Evolutionary conservation across 2,888 invertebrate species (phyloP), one percentile per base, ranked within the genome.

Genomic region (Hylaea fasciaria): DNA sequence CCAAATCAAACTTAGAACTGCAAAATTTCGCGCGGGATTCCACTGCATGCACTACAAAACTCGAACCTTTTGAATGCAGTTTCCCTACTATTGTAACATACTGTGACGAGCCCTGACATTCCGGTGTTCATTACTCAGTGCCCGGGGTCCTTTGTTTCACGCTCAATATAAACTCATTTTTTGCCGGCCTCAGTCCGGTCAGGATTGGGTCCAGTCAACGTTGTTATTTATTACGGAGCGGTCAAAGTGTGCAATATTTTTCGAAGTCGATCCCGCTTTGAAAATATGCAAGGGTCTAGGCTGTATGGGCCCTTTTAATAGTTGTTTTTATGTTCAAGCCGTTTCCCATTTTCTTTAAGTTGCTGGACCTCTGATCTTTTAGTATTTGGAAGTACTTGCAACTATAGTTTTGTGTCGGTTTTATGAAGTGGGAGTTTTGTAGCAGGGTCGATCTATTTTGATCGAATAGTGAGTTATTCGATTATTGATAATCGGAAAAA

Each of bases 131-230:
- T 71, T 71, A 71, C 62, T 70, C 70, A 66, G 55, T 54, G 55
- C 52, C 58, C 53, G 54, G 54, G 58, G 52, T 49, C 66, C 65
- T 68, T 69, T 71, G 70, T 70, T 70, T 65, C 68, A 68, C 62
- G 66, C 62, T 60, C 68, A 67, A 69, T 70, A 71, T 69, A 63
- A 70, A 70, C 67, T 64, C 63, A 66, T 71, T 70, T 71, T 70
- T 71, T 69, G 64, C 59, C 40, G 49, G 14, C 52, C 46, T 47
- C 44, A 49, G 32, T 54, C 47, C 54, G 61, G 58, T 47, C 57
- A 50, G 64, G 62, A 67, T 63, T 65, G 64, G 61, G 58, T 64
- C 49, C 58, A 64, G 70, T 68, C 70, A 68, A 65, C 69, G 60
- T 64, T 49, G 65, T 69, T 67, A 69, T 71, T 69, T 69, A 69